Conservation (phyloP, 2,113 vertebrate genomes). For the Psittacara wagleri region DNA sequence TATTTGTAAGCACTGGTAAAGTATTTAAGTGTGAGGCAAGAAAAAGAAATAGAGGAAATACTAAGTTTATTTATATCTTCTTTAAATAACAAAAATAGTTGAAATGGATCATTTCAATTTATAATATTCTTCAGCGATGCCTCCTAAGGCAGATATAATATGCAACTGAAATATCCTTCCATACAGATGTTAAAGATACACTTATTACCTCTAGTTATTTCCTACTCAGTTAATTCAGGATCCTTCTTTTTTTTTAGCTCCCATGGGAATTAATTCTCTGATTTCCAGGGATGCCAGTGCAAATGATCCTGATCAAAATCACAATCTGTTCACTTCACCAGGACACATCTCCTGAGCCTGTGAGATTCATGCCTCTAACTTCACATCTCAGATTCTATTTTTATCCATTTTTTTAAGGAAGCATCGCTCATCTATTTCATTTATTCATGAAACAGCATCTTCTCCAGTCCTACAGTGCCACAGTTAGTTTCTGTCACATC, state of each 20-base stretch:
- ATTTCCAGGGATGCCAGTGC: neutral
- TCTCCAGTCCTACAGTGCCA: neutral
- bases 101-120: neutral
- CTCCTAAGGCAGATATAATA: neutral
- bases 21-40: rapidly evolving
- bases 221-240: neutral
- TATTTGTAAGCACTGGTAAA: neutral
- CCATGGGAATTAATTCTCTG: neutral
- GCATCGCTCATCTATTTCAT: neutral
- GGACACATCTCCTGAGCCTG: neutral
- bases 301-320: neutral
- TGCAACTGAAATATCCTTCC: neutral
- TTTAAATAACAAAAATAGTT: neutral
- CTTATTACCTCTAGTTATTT: neutral
- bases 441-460: neutral
- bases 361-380: neutral
- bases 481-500: neutral
- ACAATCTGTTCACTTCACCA: neutral
- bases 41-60: neutral
- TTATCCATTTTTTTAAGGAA: neutral
- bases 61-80: too few species aligned
- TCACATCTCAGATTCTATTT: neutral
- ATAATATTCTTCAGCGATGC: neutral
- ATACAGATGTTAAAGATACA: neutral
- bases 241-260: neutral